Evolutionary conservation across 2,888 invertebrate species (phyloP).

Genomic region (Mythimna loreyi): DNA sequence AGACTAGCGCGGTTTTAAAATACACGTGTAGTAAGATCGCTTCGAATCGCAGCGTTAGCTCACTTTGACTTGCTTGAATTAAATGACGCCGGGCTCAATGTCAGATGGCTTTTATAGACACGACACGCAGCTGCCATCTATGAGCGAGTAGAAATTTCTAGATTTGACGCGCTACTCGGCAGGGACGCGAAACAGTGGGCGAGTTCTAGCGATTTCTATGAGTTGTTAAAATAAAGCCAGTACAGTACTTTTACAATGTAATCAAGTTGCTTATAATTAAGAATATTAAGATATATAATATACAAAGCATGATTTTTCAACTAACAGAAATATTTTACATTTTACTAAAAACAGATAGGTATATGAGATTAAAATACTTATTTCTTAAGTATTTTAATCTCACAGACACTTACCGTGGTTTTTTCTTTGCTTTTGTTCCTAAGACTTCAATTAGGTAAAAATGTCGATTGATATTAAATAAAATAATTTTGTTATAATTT

Average conservation of each 20-base stretch:
- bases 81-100: constrained; percentile 78
- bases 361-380: background rate
- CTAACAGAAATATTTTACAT: background rate
- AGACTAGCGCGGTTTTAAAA: constrained; percentile 71
- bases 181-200: constrained; percentile 70
- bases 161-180: constrained; percentile 74
- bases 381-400: background rate
- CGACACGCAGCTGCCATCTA: constrained; percentile 79
- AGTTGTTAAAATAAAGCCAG: too few relatives aligned
- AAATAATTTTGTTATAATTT: too few relatives aligned
- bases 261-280: background rate
- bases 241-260: background rate
- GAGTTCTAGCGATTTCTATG: background rate
- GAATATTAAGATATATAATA: too few relatives aligned
- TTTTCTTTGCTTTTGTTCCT: too few relatives aligned
- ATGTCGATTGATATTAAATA: too few relatives aligned
- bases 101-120: constrained; percentile 80
- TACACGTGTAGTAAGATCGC: constrained; percentile 80
- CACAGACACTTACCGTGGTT: background rate
- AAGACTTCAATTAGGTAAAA: too few relatives aligned
- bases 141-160: constrained; percentile 83
- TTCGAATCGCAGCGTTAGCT: constrained; percentile 70
- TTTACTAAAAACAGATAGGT: background rate
- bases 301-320: background rate
- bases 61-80: constrained; percentile 70